These are phyloP conservation scores for Ectropis crepuscularia DNA, from an alignment of 2,888 invertebrate species.

Conservation along the genomic window DNA sequence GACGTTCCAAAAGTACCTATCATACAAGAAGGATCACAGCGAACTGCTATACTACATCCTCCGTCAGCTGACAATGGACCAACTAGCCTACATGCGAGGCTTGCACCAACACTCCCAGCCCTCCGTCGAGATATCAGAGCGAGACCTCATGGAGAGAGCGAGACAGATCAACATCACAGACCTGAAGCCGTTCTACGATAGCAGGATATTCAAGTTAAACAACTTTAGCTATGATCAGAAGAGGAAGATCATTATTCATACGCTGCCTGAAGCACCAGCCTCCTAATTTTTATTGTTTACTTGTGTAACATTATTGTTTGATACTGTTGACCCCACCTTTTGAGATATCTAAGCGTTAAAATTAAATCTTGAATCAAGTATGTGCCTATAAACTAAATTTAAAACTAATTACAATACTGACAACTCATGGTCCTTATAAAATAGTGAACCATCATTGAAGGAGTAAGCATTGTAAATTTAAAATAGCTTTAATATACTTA, in stretches of 20 bases:
- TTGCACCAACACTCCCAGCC: conserved; percentile 87
- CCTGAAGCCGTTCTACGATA: conserved; percentile 95
- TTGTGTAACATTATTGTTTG: not conserved
- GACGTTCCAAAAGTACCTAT: conserved; percentile 97
- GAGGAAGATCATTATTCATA: conserved; percentile 94
- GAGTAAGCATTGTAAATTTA: too few relatives aligned
- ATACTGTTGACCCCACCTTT: not conserved
- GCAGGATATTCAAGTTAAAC: conserved; percentile 94
- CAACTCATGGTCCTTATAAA: too few relatives aligned
- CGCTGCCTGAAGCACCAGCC: conserved; percentile 85
- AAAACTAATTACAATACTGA: too few relatives aligned
- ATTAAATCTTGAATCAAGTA: not conserved
- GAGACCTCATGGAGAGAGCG: conserved; percentile 90
- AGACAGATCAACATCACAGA: conserved; percentile 96
- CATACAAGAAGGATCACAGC: conserved; percentile 97
- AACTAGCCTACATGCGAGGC: conserved; percentile 92
- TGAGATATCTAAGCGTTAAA: not conserved
- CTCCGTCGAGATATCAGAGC: conserved; percentile 91
- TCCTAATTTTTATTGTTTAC: conserved; percentile 44
- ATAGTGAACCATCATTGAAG: too few relatives aligned
- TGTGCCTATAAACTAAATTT: too few relatives aligned
- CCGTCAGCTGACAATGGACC: conserved; percentile 96
- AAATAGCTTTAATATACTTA: too few relatives aligned
- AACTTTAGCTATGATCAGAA: conserved; percentile 94
- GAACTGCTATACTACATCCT: conserved; percentile 97